A percentile compares a stretch with the other conserved stretches of the same genome.
phyloP scores from a whole-genome alignment of 2,113 vertebrate genomes.

The Notarius quadriscutis region DNA sequence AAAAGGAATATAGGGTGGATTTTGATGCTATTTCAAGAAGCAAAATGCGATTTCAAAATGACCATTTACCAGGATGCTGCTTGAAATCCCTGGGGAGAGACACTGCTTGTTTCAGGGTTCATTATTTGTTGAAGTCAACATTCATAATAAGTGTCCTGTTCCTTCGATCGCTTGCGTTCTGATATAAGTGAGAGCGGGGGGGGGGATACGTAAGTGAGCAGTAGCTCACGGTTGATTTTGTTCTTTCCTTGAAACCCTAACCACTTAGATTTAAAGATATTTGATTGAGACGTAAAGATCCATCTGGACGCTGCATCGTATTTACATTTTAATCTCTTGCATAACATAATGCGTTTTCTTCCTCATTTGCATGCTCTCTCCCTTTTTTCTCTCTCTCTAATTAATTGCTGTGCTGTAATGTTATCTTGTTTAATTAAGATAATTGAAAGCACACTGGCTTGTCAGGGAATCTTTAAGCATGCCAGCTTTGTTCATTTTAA shows the following conservation, averaged over 20 bases:
- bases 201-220: no score
- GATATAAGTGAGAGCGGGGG: no score
- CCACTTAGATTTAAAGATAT: background rate
- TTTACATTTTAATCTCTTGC: background rate
- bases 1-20: no score
- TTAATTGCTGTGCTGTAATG: slow-evolving; percentile 61
- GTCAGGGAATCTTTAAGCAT: slow-evolving; percentile 37
- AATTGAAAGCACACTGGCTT: slow-evolving; percentile 63
- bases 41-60: no score
- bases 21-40: no score
- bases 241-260: background rate
- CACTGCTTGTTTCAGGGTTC: no score
- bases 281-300: slow-evolving; percentile 8
- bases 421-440: slow-evolving; percentile 68
- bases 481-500: slow-evolving; percentile 49
- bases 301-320: slow-evolving; percentile 37
- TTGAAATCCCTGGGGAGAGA: no score
- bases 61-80: no score
- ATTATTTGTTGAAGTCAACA: no score
- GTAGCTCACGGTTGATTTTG: no score
- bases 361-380: background rate
- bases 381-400: slow-evolving; percentile 50
- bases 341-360: background rate
- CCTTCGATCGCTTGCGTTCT: no score
- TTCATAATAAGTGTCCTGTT: no score